These are phyloP conservation scores for Silurus asotus DNA, from an alignment of 2,113 vertebrate species.

Conservation along the genomic window DNA sequence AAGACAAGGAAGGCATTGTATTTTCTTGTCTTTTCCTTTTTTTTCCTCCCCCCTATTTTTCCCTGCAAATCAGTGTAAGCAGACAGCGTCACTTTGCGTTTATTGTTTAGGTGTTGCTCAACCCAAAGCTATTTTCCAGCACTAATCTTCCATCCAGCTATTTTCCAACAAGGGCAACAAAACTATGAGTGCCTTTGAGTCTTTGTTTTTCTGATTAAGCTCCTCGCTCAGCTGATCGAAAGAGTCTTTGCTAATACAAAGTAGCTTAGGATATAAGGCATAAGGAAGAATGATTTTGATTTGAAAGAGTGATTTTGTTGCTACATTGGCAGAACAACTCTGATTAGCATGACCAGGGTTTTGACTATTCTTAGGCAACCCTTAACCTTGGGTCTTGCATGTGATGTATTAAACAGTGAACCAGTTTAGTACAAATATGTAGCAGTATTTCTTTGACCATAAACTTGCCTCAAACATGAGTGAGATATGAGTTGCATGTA, in stretches of 20 bases:
- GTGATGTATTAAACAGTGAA: neutral
- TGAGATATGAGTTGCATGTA: neutral
- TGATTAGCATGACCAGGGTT: neutral
- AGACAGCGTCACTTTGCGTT: neutral
- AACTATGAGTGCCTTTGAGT: neutral
- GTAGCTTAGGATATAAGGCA: neutral
- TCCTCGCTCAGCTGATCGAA: neutral
- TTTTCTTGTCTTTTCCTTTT: neutral
- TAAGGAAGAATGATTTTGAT: no score
- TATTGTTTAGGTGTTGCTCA: conserved; percentile 6
- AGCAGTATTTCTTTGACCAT: neutral
- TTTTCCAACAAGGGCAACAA: neutral
- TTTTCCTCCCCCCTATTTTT: neutral
- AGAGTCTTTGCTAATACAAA: neutral
- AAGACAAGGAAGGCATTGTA: neutral
- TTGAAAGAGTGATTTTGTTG: neutral
- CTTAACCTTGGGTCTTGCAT: neutral
- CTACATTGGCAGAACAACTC: neutral
- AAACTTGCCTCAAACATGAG: neutral
- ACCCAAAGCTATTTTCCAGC: neutral
- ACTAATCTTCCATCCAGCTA: neutral
- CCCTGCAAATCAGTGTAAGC: neutral
- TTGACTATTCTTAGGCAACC: neutral
- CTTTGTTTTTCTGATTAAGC: neutral
- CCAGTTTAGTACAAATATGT: neutral